Base-by-base conservation (phyloP, 2,113 vertebrate species). In the Zosterops pallidus region DNA sequence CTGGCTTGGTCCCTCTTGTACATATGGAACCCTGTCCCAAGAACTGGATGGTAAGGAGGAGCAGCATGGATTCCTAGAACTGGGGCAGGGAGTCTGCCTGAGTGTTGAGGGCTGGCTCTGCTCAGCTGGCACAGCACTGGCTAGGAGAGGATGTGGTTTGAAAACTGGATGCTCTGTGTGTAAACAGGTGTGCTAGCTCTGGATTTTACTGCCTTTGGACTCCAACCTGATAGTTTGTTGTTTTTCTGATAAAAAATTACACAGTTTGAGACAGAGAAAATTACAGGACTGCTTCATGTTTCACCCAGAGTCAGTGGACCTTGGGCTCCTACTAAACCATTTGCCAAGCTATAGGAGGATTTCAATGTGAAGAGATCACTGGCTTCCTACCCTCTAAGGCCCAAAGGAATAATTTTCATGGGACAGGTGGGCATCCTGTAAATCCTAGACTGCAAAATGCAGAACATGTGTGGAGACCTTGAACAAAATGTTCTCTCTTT, bases 1-100 rank as follows among this genome's bases (percentile, higher is more conserved):
- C 17, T 17, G 33, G 8, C 23, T 50, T 5, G 2, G 21, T 28
- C 23, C 35, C 52, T 35, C 8, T 0, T 2, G 6, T 9, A 1
- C 5, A 0, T 0, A 1, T 6, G 24, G 10, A 21, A 13, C 12
- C 9, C 52, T 46, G 31, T 26, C 10, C 60, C 11, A 4, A 0
- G 8, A 63, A 18, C 5, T 29, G 74, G 8, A 7, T 11, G 53
- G 82, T 10, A 10, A 75, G n/a, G 39, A 64, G 37, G 24, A 80
- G 57, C 35, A 44, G 52, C 14, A 19, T 0, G 17, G 23, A 23
- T 25, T 55, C 47, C 33, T 14, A 17, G 46, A 13, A 87, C 47
- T 83, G 17, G 28, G 39, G 4, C n/a, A 75, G 53, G 24, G 8
- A 29, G 7, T 3, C 39, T 3, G 1, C 23, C 42, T 44, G 56